Conservation (phyloP, 2,888 invertebrate species). For the Cheilosia scutellata region DNA sequence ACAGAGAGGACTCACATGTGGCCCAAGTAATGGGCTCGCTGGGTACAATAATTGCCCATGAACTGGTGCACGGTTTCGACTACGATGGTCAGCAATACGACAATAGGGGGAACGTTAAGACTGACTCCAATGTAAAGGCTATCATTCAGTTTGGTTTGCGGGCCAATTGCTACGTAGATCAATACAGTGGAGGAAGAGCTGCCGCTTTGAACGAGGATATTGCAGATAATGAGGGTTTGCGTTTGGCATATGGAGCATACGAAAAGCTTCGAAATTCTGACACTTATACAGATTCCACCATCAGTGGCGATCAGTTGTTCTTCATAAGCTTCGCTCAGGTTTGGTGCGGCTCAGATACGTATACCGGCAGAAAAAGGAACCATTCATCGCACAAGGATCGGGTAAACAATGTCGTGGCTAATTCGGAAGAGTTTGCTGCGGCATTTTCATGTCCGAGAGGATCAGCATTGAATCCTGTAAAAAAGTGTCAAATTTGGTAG, state of each 20-base stretch:
- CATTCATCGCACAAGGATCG: constrained; percentile 80
- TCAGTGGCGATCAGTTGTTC: constrained; percentile 75
- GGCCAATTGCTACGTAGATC: constrained; percentile 79
- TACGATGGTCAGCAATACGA: constrained; percentile 82
- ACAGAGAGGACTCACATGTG: constrained; percentile 68
- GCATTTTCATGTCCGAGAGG: constrained; percentile 78
- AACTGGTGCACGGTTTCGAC: constrained; percentile 82
- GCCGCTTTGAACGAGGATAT: constrained; percentile 81
- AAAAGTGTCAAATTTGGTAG: constrained; percentile 82
- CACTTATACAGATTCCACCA: neutral
- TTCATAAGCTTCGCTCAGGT: constrained; percentile 81
- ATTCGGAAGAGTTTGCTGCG: constrained; percentile 80
- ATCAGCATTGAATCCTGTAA: constrained; percentile 79
- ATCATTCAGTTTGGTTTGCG: constrained; percentile 80
- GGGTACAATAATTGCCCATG: constrained; percentile 81
- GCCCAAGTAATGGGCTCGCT: constrained; percentile 79
- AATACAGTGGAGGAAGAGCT: constrained; percentile 77
- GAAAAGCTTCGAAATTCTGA: constrained; percentile 37
- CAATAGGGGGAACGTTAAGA: constrained; percentile 77
- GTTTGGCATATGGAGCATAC: constrained; percentile 79
- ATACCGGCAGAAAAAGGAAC: neutral
- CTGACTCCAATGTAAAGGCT: constrained; percentile 74
- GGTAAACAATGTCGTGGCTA: constrained; percentile 81
- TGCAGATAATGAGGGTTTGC: constrained; percentile 81
- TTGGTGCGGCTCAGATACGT: constrained; percentile 79